Evolutionary conservation across 2,797 vertebrate genomes (phyloP).

Genomic region (Crocodylus rhombifer): DNA sequence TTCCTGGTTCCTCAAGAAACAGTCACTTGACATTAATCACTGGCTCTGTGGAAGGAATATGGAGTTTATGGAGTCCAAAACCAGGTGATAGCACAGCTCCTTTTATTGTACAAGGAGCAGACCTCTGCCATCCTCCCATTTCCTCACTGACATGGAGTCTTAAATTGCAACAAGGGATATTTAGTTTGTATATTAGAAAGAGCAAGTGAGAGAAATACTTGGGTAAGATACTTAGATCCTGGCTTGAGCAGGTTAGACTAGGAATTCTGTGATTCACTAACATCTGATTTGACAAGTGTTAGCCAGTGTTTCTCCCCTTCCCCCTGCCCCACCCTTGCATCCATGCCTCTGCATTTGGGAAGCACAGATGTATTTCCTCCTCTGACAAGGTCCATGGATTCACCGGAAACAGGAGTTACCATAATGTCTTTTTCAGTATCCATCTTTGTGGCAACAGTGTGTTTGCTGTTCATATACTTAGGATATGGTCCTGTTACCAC

Average conservation of each 20-base stretch:
- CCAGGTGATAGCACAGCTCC: no score
- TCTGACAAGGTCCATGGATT: background rate
- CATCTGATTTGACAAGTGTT: constrained; percentile 49
- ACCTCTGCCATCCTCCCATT: background rate
- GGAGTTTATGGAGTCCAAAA: no score
- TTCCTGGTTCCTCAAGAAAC: no score
- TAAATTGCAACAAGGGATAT: no score
- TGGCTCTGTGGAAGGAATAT: no score
- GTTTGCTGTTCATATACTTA: background rate
- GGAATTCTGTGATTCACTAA: constrained; percentile 20
- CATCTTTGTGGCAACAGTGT: background rate
- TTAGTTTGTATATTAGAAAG: no score
- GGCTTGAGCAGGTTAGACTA: no score
- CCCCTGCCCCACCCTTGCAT: background rate
- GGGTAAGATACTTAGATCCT: no score
- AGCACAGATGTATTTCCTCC: constrained; percentile 19
- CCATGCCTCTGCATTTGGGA: constrained; percentile 1
- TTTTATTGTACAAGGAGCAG: no score
- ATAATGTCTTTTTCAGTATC: background rate
- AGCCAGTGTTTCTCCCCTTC: constrained; percentile 17
- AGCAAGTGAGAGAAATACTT: no score
- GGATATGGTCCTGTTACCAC: fast-evolving
- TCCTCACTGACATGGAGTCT: constrained; percentile 5
- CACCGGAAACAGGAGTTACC: constrained; percentile 11
- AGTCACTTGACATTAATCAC: no score